A percentile compares a stretch with the other conserved stretches of the same genome.
Evolutionary conservation across 2,888 invertebrate species (phyloP).

Genomic region (Deilephila elpenor): DNA sequence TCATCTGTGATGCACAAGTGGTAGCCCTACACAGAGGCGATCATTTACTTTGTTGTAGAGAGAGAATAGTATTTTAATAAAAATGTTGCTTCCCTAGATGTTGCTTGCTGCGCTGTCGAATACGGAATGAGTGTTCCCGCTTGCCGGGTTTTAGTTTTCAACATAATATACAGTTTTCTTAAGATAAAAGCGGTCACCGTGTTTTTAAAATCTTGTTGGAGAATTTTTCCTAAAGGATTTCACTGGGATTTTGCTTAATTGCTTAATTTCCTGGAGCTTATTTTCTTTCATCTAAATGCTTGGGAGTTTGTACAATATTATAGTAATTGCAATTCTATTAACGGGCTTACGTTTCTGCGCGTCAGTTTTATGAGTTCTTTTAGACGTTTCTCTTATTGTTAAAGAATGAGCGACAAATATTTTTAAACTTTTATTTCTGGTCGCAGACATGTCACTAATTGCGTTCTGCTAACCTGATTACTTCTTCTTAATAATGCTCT

Average conservation of each 20-base stretch:
- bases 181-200: conserved; percentile 12
- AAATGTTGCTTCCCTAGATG: conserved; percentile 49
- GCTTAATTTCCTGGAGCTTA: not conserved
- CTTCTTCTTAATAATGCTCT: too few relatives aligned
- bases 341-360: not conserved
- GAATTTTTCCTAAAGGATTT: not conserved
- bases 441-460: too few relatives aligned
- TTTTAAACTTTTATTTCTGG: too few relatives aligned
- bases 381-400: too few relatives aligned
- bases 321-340: conserved; percentile 6
- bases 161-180: conserved; percentile 25
- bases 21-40: conserved; percentile 25
- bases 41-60: conserved; percentile 46
- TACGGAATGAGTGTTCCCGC: conserved; percentile 36
- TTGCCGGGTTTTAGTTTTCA: conserved; percentile 29
- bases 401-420: too few relatives aligned
- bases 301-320: not conserved
- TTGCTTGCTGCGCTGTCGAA: conserved; percentile 38
- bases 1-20: not conserved
- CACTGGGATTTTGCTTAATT: not conserved
- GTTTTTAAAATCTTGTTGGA: conserved; percentile 1
- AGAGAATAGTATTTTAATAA: conserved; percentile 58
- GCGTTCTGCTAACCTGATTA: too few relatives aligned
- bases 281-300: conserved; percentile 3
- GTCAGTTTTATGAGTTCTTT: too few relatives aligned